Evolutionary conservation across 2,797 vertebrate genomes (phyloP), one percentile per base, ranked within the genome.

Genomic region (Rhyacichthys aspro): DNA sequence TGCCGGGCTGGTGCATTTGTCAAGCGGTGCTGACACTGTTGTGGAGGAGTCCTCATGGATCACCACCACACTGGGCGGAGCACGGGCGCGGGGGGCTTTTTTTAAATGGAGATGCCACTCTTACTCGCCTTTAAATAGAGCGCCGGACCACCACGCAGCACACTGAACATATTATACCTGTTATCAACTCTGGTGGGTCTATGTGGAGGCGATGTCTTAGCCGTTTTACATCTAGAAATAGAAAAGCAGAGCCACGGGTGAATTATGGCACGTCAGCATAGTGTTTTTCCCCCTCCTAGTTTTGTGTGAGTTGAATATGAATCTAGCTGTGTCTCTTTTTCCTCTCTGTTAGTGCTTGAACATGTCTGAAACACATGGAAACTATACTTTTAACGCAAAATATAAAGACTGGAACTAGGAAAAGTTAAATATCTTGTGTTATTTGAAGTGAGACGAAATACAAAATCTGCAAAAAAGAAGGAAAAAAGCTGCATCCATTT

Each of bases 1-100:
- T 88, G 64, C 79, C 17, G 69, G 68, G 59, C 72, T 63, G 53
- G 83, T 60, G 66, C 84, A 91, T 91, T 90, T 82, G 80, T 92
- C 89, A 91, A 74, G 70, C 18, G 28, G 63, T 70, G 78, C 78
- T 84, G 83, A 86, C 79, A 74, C 67, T 37, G 71, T 70, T 63
- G 80, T 58, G 59, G 74, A 81, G 72, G 75, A 81, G 55, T 81
- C 72, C 72, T 76, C 74, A 28, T 79, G 75, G 79, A 88, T 75
- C 72, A 72, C 67, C 81, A 69, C 52, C 66, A 70, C 39, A 2
- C 9, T 44, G 62, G 49, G 60, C 65, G n/a, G n/a, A n/a, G n/a
- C n/a, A n/a, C n/a, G n/a, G n/a, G n/a, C n/a, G n/a, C n/a, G 23
- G 60, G 55, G 17, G 47, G 15, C 37, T 0, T 59, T 0, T 59